Conservation (phyloP, 2,888 invertebrate genomes). For the Cantharis flavilabris region DNA sequence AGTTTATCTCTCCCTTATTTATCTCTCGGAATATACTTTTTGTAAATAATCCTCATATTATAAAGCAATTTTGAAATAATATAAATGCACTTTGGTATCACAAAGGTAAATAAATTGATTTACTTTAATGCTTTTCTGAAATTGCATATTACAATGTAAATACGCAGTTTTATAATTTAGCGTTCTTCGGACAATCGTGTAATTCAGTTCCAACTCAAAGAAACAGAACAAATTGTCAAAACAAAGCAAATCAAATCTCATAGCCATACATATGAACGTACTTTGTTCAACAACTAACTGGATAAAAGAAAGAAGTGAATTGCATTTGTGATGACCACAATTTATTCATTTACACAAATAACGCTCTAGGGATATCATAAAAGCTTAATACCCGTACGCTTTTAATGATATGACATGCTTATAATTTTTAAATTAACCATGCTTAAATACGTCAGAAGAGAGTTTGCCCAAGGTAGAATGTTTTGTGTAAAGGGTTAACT, state of each 20-base stretch:
- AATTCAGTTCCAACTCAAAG: constrained; percentile 47
- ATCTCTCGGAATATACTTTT: too few species aligned
- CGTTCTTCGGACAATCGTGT: constrained; percentile 45
- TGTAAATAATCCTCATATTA: not conserved
- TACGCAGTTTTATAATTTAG: constrained; percentile 44
- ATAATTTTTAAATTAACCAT: constrained; percentile 51
- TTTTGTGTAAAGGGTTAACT: constrained; percentile 37
- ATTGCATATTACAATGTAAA: constrained; percentile 47
- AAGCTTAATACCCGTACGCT: constrained; percentile 46
- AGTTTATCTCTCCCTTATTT: too few species aligned
- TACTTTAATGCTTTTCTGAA: constrained; percentile 30
- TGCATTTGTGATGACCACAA: constrained; percentile 48
- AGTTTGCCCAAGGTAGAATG: constrained; percentile 36
- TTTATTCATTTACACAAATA: constrained; percentile 49
- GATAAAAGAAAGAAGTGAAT: constrained; percentile 43
- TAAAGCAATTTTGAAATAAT: constrained; percentile 1
- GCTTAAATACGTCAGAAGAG: constrained; percentile 38
- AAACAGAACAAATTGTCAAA: constrained; percentile 49
- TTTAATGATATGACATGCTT: constrained; percentile 50
- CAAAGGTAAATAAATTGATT: constrained; percentile 18
- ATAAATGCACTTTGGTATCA: constrained; percentile 11
- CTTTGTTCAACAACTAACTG: constrained; percentile 36
- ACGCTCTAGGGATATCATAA: constrained; percentile 43
- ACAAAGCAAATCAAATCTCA: constrained; percentile 43
- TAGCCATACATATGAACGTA: constrained; percentile 17